These are phyloP conservation scores for Oceanodroma leucorhoa DNA, from an alignment of 2,797 vertebrate species.

Conservation along the genomic window DNA sequence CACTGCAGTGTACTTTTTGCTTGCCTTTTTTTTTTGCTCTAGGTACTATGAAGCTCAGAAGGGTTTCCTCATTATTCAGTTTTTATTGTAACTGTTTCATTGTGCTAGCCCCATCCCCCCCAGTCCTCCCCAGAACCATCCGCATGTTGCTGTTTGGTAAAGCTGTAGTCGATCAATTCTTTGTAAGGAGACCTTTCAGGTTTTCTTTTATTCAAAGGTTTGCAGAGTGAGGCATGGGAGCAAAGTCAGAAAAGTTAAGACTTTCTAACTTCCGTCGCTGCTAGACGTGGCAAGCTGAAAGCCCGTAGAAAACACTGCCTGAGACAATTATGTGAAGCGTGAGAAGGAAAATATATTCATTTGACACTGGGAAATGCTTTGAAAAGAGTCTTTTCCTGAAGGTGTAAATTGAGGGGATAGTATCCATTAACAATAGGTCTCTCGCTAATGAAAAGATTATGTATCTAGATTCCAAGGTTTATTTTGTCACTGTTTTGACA, in stretches of 20 bases:
- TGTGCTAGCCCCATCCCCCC: background rate
- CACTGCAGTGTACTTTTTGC: background rate
- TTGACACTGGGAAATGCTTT: constrained; percentile 11
- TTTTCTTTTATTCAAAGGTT: background rate
- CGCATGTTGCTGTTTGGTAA: background rate
- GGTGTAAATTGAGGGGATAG: constrained; percentile 16
- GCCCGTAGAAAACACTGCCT: background rate
- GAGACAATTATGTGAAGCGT: background rate
- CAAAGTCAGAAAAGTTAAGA: background rate
- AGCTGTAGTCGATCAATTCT: background rate
- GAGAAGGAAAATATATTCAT: background rate
- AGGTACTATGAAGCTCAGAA: background rate
- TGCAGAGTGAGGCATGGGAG: background rate
- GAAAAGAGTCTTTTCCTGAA: constrained; percentile 32
- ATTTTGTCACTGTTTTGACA: constrained; percentile 57
- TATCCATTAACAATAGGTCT: background rate
- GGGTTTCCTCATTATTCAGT: background rate
- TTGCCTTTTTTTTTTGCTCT: background rate
- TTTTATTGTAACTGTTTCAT: background rate
- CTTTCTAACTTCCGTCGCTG: background rate
- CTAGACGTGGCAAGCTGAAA: background rate
- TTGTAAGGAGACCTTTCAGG: background rate
- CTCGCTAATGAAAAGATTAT: constrained; percentile 25
- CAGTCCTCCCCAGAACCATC: background rate
- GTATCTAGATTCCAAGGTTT: constrained; percentile 31